Percentiles rank a stretch among this genome's conserved stretches.
phyloP scores from a whole-genome alignment of 2,797 vertebrate genomes.

The Spinibarbus caldwelli region DNA sequence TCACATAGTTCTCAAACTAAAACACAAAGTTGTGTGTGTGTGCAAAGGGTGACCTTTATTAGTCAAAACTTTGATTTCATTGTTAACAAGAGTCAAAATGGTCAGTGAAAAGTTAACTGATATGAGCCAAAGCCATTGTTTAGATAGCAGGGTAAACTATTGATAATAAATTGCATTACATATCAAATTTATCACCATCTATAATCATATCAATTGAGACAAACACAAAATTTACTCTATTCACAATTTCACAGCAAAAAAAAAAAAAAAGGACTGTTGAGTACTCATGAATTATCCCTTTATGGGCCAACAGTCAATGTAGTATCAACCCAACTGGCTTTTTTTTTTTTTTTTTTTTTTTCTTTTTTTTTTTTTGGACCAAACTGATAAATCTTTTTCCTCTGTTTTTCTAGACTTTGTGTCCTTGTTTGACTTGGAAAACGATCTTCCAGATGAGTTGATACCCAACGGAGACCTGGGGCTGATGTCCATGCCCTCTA shows the following conservation, averaged over 20 bases:
- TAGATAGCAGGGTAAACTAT: not conserved
- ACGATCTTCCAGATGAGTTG: conserved; percentile 97
- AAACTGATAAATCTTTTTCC: conserved; percentile 5
- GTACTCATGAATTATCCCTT: not conserved
- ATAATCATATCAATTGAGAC: not conserved
- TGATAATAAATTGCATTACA: not conserved
- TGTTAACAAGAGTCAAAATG: not conserved
- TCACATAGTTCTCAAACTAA: not conserved
- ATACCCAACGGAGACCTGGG: conserved; percentile 92
- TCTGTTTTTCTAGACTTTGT: conserved; percentile 82
- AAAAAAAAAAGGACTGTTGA: not conserved
- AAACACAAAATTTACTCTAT: not conserved
- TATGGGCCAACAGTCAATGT: not conserved
- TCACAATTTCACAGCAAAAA: not conserved
- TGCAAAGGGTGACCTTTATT: conserved; percentile 8
- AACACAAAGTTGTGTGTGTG: not conserved
- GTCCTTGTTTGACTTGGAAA: conserved; percentile 96
- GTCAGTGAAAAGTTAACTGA: not conserved
- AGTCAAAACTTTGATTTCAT: not conserved
- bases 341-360: conserved; percentile 1
- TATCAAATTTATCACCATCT: not conserved
- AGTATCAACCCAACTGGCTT: not conserved
- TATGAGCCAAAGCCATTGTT: not conserved
- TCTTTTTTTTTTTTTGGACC: not conserved
- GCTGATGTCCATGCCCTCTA: conserved; percentile 83